Evolutionary conservation across 2,888 invertebrate genomes (phyloP).

Genomic region (Drosophila heteroneura): DNA sequence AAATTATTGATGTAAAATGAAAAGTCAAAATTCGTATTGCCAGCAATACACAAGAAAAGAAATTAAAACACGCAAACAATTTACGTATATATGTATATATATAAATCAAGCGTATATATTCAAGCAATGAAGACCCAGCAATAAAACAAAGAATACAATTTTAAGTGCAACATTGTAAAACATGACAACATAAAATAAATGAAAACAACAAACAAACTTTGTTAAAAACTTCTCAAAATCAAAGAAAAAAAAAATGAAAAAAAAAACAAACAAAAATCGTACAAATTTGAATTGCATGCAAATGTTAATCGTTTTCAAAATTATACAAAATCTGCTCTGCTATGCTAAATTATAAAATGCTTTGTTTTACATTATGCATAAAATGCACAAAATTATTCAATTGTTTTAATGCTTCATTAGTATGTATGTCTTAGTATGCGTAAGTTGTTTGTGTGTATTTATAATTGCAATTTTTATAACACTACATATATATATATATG

Average conservation of each 20-base stretch:
- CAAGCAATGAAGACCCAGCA: slow-evolving; percentile 61
- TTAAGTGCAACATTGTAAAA: slow-evolving; percentile 80
- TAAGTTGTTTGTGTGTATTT: slow-evolving; percentile 83
- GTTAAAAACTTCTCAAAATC: slow-evolving; percentile 11
- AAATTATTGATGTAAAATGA: slow-evolving; percentile 45
- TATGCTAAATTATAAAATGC: slow-evolving; percentile 69
- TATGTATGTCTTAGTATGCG: slow-evolving; percentile 44
- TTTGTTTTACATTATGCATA: slow-evolving; percentile 75
- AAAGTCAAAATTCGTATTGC: slow-evolving; percentile 17
- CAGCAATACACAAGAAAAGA: slow-evolving; percentile 24
- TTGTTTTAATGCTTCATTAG: slow-evolving; percentile 71
- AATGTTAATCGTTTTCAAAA: slow-evolving; percentile 65
- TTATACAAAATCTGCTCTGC: slow-evolving; percentile 58
- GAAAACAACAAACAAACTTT: slow-evolving; percentile 47
- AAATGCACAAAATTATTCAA: slow-evolving; percentile 62
- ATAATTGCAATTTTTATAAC: slow-evolving; percentile 46
- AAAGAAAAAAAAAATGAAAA: slow-evolving; percentile 26
- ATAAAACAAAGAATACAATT: slow-evolving; percentile 66
- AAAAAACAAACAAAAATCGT: slow-evolving; percentile 10
- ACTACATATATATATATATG: background rate
- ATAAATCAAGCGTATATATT: slow-evolving; percentile 28
- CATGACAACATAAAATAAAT: slow-evolving; percentile 63
- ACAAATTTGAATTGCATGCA: slow-evolving; percentile 64
- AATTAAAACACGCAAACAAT: slow-evolving; percentile 78
- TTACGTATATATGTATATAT: slow-evolving; percentile 42